phyloP scores from a whole-genome alignment of 2,113 vertebrate genomes.

The Burhinus oedicnemus region DNA sequence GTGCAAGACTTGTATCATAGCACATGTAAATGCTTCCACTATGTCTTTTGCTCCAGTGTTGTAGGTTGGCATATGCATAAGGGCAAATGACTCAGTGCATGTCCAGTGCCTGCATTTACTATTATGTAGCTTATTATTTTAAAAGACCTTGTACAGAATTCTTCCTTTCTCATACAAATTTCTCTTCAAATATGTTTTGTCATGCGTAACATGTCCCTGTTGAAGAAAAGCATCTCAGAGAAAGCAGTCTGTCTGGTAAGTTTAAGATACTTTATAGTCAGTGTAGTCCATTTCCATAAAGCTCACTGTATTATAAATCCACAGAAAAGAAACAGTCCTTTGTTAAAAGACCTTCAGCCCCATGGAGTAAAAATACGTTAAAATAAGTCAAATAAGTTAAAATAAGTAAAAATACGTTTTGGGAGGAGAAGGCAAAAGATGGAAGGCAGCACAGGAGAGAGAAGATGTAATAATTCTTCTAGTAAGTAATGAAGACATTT shows the following conservation, averaged over 20 bases:
- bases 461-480: not conserved
- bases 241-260: not conserved
- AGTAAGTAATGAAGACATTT: not conserved
- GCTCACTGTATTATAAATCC: not conserved
- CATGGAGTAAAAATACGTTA: not conserved
- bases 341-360: not conserved
- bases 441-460: not conserved
- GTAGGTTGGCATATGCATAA: not conserved
- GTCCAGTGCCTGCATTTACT: not conserved
- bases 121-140: not conserved
- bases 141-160: not conserved
- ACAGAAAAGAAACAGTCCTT: not conserved
- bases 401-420: not conserved
- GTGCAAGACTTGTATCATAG: not conserved
- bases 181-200: not conserved
- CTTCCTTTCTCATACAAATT: not conserved
- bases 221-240: not conserved
- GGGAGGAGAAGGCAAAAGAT: not conserved
- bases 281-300: not conserved
- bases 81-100: not conserved
- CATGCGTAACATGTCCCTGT: not conserved
- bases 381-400: not conserved
- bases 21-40: not conserved
- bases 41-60: not conserved
- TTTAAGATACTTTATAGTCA: not conserved